Conservation (phyloP, 2,888 invertebrate genomes). For the Stramonita haemastoma region DNA sequence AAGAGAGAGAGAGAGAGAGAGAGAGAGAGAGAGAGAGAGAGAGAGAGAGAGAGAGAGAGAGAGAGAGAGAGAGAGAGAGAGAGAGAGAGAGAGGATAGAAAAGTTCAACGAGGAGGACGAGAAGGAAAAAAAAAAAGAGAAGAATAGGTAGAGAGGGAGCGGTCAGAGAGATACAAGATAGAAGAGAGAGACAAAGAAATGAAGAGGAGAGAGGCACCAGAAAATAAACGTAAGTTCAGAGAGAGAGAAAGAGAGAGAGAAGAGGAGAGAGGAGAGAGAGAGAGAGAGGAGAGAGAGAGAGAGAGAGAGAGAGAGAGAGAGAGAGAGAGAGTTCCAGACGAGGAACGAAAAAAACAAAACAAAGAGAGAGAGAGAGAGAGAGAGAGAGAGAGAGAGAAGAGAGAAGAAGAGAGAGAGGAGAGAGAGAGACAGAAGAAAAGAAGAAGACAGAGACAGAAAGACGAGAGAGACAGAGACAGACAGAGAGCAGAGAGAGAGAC, state of each 20-base stretch:
- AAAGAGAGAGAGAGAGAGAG: background rate
- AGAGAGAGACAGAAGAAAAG: background rate
- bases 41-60: background rate
- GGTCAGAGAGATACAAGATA: background rate
- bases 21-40: background rate
- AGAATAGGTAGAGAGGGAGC: background rate
- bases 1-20: background rate
- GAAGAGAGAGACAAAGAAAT: background rate
- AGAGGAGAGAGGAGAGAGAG: background rate
- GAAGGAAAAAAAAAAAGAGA: background rate
- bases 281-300: background rate
- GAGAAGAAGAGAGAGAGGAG: background rate
- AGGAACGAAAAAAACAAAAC: no score
- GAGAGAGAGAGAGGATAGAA: background rate
- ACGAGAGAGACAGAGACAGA: background rate
- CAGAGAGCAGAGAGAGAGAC: background rate
- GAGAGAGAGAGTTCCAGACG: background rate
- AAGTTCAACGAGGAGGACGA: background rate
- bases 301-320: background rate
- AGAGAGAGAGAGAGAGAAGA: background rate
- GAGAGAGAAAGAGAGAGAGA: background rate
- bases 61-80: background rate
- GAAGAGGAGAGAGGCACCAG: background rate
- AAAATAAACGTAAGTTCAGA: background rate
- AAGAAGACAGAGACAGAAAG: background rate